Evolutionary conservation across 1,140 invertebrate genomes (phyloP).

Genomic region (Hylaeus volcanicus): DNA sequence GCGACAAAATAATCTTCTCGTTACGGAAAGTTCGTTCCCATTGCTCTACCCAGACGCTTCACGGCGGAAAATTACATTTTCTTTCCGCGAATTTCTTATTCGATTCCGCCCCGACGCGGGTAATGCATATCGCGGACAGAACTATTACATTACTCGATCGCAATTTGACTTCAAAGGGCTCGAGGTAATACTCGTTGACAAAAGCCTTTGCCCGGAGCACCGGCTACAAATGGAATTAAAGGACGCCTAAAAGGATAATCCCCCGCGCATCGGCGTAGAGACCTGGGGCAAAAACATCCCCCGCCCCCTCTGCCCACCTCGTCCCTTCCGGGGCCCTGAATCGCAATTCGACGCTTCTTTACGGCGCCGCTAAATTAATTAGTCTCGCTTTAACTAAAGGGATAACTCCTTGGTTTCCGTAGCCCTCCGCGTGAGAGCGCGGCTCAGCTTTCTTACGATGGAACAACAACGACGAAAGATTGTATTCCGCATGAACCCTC

Average conservation of each 20-base stretch:
- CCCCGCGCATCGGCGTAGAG: conserved; percentile 29
- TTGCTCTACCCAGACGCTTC: background rate
- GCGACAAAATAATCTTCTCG: background rate
- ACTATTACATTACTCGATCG: conserved; percentile 58
- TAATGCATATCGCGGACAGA: conserved; percentile 45
- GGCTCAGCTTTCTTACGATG: conserved; percentile 27
- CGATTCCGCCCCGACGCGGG: conserved; percentile 17
- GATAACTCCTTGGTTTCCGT: conserved; percentile 47
- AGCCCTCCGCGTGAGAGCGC: conserved; percentile 4
- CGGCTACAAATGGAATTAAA: conserved; percentile 61
- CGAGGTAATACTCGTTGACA: conserved; percentile 59
- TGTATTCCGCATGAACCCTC: conserved; percentile 32
- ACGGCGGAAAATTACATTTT: conserved; percentile 29
- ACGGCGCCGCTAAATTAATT: conserved; percentile 55
- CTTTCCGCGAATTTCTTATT: conserved; percentile 30
- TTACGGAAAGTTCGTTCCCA: background rate
- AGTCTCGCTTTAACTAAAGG: conserved; percentile 48
- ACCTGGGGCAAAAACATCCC: conserved; percentile 48
- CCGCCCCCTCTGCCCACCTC: background rate
- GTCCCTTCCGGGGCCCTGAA: background rate
- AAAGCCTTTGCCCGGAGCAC: conserved; percentile 54
- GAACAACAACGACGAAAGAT: conserved; percentile 19
- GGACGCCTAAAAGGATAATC: conserved; percentile 64
- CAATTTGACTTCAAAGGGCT: conserved; percentile 62
- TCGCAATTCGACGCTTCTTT: conserved; percentile 56